Conservation (phyloP, 2,888 invertebrate species). For the Alcis repandata region DNA sequence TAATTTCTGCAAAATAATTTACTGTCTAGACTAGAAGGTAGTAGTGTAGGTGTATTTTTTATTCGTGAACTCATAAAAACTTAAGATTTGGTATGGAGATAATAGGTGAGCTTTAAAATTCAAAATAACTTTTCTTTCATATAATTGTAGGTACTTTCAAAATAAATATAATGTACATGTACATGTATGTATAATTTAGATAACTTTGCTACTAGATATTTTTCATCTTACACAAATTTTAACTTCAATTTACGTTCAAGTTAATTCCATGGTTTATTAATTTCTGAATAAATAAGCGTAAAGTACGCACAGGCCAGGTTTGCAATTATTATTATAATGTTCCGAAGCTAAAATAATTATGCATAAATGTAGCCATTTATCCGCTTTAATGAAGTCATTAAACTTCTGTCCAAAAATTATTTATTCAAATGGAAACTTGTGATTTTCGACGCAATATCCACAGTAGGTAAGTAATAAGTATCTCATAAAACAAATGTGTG, state of each 20-base stretch:
- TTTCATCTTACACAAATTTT: not conserved
- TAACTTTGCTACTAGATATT: too few relatives aligned
- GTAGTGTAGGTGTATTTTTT: too few relatives aligned
- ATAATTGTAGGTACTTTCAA: too few relatives aligned
- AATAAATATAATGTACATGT: too few relatives aligned
- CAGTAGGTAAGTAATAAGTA: not conserved
- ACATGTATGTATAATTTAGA: too few relatives aligned
- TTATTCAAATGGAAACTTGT: slow-evolving; percentile 25
- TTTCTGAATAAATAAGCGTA: slow-evolving; percentile 19
- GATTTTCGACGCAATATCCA: slow-evolving; percentile 17
- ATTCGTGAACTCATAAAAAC: too few relatives aligned
- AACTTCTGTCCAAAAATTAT: slow-evolving; percentile 23
- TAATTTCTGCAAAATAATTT: too few relatives aligned
- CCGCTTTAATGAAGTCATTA: slow-evolving; percentile 30
- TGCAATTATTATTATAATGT: slow-evolving; percentile 9
- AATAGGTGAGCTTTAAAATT: too few relatives aligned
- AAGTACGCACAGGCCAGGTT: not conserved
- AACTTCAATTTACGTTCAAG: too few relatives aligned
- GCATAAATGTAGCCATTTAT: slow-evolving; percentile 19
- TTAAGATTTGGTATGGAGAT: too few relatives aligned
- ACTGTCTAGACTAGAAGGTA: too few relatives aligned
- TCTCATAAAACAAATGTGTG: slow-evolving; percentile 9
- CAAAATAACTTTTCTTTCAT: too few relatives aligned
- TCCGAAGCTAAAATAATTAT: not conserved
- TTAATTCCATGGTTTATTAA: slow-evolving; percentile 12